Evolutionary conservation across 2,888 invertebrate species (phyloP).

Genomic region (Didymodactylos carnosus): DNA sequence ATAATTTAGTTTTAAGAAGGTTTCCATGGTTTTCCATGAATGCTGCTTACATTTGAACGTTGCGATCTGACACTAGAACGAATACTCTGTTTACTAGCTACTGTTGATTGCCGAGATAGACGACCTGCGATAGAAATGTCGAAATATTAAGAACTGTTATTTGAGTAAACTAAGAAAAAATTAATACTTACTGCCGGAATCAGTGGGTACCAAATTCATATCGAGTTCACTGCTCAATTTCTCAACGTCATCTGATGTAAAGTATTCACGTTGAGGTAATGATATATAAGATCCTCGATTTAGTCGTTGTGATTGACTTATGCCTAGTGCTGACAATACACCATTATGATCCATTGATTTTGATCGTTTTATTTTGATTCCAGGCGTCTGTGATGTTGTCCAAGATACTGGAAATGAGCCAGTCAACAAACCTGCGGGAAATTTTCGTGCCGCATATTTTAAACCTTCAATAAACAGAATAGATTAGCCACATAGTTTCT

Average conservation of each 20-base stretch:
- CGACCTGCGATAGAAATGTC: no score
- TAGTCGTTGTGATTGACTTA: background rate
- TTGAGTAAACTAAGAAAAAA: no score
- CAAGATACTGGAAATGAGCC: slow-evolving; percentile 22
- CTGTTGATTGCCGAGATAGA: background rate
- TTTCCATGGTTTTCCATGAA: slow-evolving; percentile 13
- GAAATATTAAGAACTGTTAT: no score
- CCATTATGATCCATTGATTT: background rate
- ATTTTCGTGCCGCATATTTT: slow-evolving; percentile 27
- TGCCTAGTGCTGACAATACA: background rate
- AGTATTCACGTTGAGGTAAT: slow-evolving; percentile 1
- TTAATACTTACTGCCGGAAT: no score
- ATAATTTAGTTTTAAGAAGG: background rate
- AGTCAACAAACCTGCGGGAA: slow-evolving; percentile 29
- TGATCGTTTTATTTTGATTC: background rate
- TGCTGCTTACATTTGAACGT: slow-evolving; percentile 2
- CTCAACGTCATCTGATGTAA: slow-evolving; percentile 6
- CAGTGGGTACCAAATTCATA: background rate
- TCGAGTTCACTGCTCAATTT: slow-evolving; percentile 2
- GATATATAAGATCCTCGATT: background rate
- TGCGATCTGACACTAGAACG: background rate
- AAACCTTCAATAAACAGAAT: slow-evolving; percentile 23
- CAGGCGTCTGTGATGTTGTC: background rate
- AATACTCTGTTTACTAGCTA: background rate
- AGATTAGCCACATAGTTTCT: no score